Percentiles rank a stretch among this genome's conserved stretches.
phyloP scores from a whole-genome alignment of 2,888 invertebrate genomes.

The Drosophila dives region DNA sequence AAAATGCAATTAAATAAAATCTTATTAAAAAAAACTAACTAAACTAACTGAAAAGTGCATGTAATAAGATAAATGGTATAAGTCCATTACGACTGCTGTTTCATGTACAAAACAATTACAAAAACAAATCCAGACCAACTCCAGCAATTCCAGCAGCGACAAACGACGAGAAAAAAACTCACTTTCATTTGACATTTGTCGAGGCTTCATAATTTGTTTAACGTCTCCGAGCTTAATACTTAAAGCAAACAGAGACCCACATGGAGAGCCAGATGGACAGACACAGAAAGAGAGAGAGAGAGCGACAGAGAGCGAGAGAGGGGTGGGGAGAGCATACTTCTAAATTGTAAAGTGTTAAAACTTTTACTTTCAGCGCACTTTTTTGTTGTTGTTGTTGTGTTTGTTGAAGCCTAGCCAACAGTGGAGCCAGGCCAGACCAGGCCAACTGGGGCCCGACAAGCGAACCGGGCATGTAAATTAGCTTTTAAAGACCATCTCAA shows the following conservation, averaged over 20 bases:
- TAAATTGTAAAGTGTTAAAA: conserved; percentile 80
- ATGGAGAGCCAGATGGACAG: conserved; percentile 27
- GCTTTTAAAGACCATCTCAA: conserved; percentile 65
- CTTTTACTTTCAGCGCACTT: conserved; percentile 72
- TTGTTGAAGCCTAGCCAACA: conserved; percentile 22
- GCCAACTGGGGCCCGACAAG: conserved; percentile 13
- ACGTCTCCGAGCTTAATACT: conserved; percentile 66
- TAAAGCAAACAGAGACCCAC: conserved; percentile 68
- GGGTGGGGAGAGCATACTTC: conserved; percentile 52
- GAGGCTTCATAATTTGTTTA: conserved; percentile 67
- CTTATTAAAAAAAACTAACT: conserved; percentile 36
- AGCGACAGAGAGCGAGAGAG: background rate
- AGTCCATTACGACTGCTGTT: conserved; percentile 40
- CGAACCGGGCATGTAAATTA: conserved; percentile 68
- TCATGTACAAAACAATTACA: conserved; percentile 45
- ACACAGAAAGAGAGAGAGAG: background rate
- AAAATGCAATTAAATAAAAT: conserved; percentile 17
- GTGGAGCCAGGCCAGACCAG: conserved; percentile 2
- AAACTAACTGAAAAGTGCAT: conserved; percentile 26
- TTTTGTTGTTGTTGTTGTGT: conserved; percentile 34
- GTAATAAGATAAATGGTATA: conserved; percentile 55
- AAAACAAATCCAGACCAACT: conserved; percentile 44
- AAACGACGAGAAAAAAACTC: conserved; percentile 28
- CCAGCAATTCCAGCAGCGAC: conserved; percentile 17
- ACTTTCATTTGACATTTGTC: conserved; percentile 67